A percentile compares a stretch with the other conserved stretches of the same genome.
These are phyloP conservation scores for Lycocerus yunnanus DNA, from an alignment of 2,888 invertebrate species.

Conservation along the genomic window DNA sequence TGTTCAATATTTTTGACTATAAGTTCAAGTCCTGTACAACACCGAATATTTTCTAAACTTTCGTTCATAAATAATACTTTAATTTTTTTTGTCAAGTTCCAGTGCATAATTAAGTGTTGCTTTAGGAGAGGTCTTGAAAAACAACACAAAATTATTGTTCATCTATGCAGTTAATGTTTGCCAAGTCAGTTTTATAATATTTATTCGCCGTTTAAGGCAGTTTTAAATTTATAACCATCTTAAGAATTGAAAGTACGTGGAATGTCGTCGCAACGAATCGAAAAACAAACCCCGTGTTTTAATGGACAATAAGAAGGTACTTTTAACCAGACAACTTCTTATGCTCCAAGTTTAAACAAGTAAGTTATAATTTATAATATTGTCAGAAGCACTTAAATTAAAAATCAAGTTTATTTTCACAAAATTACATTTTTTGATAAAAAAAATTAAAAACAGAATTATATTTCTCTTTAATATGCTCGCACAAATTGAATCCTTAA, in stretches of 20 bases:
- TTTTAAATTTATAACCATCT: slow-evolving; percentile 50
- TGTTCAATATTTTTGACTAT: too few relatives aligned
- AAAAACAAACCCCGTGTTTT: slow-evolving; percentile 53
- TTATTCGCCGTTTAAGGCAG: slow-evolving; percentile 33
- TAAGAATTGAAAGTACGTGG: slow-evolving; percentile 52
- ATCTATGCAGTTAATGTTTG: slow-evolving; percentile 5
- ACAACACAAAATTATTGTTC: not conserved
- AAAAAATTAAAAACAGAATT: not conserved
- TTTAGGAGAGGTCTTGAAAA: not conserved
- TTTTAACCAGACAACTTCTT: slow-evolving; percentile 53
- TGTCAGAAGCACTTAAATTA: slow-evolving; percentile 51
- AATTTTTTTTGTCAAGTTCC: too few relatives aligned
- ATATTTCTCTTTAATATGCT: not conserved
- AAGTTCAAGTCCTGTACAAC: too few relatives aligned
- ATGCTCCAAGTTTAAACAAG: slow-evolving; percentile 44
- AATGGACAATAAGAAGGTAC: slow-evolving; percentile 54
- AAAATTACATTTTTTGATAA: not conserved
- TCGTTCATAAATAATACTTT: too few relatives aligned
- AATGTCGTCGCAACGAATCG: slow-evolving; percentile 50
- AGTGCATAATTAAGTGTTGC: too few relatives aligned
- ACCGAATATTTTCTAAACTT: too few relatives aligned
- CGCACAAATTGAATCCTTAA: not conserved
- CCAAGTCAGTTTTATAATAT: slow-evolving; percentile 21
- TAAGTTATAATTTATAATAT: slow-evolving; percentile 54
- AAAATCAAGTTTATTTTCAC: slow-evolving; percentile 39